Evolutionary conservation across 2,888 invertebrate genomes (phyloP).

Genomic region (Nemotelus nigrinus): DNA sequence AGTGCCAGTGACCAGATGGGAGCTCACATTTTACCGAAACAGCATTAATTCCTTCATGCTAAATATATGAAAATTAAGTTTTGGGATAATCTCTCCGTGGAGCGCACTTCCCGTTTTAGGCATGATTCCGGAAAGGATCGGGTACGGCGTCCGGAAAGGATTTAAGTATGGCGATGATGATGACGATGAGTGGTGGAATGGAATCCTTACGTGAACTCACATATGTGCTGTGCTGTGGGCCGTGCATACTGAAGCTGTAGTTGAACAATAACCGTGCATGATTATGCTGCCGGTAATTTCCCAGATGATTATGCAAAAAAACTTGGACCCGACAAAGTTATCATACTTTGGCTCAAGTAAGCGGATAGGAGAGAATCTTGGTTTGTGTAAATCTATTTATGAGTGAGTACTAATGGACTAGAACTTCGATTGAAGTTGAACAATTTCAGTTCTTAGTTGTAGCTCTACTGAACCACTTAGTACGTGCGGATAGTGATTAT

Average conservation of each 20-base stretch:
- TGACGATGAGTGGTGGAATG: background rate
- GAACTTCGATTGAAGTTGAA: too few relatives aligned
- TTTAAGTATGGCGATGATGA: background rate
- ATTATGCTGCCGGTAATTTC: constrained; percentile 35
- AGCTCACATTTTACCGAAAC: constrained; percentile 14
- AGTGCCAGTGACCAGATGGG: background rate
- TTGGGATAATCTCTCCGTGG: constrained; percentile 33
- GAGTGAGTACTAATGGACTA: too few relatives aligned
- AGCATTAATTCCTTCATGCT: constrained; percentile 28
- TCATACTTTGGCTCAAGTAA: too few relatives aligned
- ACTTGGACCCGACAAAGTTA: constrained; percentile 1
- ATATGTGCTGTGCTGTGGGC: background rate
- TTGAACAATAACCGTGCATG: background rate
- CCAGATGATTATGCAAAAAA: constrained; percentile 39
- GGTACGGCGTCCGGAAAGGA: background rate
- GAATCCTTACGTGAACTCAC: background rate
- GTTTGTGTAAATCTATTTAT: too few relatives aligned
- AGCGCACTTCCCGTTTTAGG: constrained; percentile 10
- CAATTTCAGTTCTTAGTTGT: too few relatives aligned
- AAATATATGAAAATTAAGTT: constrained; percentile 38
- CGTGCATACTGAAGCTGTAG: background rate
- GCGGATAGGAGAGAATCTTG: too few relatives aligned
- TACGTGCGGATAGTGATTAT: too few relatives aligned
- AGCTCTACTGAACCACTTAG: too few relatives aligned
- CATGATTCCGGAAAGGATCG: constrained; percentile 1